Conservation (phyloP, 2,888 invertebrate species). For the Ommatoiulus sabulosus region DNA sequence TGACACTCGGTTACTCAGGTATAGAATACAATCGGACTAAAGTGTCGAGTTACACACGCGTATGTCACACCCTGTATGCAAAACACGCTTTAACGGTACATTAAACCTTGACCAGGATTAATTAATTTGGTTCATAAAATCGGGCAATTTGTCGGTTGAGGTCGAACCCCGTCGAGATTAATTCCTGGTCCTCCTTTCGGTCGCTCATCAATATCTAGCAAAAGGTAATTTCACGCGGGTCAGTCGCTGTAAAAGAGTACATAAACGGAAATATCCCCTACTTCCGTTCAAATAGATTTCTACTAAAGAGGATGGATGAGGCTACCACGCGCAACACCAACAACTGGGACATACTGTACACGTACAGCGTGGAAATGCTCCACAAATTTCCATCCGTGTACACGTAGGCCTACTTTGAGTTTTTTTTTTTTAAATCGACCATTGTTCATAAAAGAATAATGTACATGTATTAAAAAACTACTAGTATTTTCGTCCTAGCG, state of each 20-base stretch:
- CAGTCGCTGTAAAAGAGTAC: slow-evolving; percentile 24
- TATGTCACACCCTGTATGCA: slow-evolving; percentile 18
- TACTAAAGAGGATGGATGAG: not conserved
- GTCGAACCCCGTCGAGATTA: slow-evolving; percentile 11
- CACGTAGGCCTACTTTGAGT: too few species aligned
- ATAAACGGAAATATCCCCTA: not conserved
- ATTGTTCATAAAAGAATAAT: too few species aligned
- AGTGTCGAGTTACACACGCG: not conserved
- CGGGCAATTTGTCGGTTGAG: slow-evolving; percentile 6
- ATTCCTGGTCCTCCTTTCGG: not conserved
- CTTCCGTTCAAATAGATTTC: slow-evolving; percentile 34
- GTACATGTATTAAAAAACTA: too few species aligned
- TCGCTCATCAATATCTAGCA: not conserved
- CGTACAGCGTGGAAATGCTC: not conserved
- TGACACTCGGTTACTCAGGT: too few species aligned
- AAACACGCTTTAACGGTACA: slow-evolving; percentile 16
- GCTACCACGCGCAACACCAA: not conserved
- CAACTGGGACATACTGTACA: not conserved
- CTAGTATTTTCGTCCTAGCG: too few species aligned
- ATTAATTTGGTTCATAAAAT: slow-evolving; percentile 8
- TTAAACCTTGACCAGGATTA: slow-evolving; percentile 26
- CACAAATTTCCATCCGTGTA: not conserved
- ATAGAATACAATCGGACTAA: too few species aligned
- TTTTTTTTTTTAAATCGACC: too few species aligned
- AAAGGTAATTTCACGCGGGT: slow-evolving; percentile 27